These are phyloP conservation scores for Pararge aegeria DNA, from an alignment of 1,140 invertebrate species.

Conservation along the genomic window DNA sequence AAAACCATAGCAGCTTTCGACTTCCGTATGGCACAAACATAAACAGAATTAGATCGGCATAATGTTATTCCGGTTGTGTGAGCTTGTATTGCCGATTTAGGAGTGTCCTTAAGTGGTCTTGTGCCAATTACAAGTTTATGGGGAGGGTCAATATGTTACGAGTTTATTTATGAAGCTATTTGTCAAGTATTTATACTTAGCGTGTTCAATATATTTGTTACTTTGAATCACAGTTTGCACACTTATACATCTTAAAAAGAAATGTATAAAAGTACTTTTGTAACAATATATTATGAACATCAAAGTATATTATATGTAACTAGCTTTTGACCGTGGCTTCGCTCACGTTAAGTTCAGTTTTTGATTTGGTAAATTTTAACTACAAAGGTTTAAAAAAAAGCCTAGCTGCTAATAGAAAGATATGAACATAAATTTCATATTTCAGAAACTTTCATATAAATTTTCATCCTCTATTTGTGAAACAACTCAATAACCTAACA, in stretches of 20 bases:
- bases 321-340: too few species aligned
- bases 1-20: conserved; percentile 72
- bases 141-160: conserved; percentile 6
- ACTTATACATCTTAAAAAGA: background rate
- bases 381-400: too few species aligned
- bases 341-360: too few species aligned
- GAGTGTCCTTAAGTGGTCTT: conserved; percentile 45
- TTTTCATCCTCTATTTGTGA: too few species aligned
- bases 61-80: conserved; percentile 72
- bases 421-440: too few species aligned
- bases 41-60: conserved; percentile 73
- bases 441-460: too few species aligned
- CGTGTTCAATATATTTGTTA: background rate
- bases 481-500: too few species aligned
- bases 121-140: conserved; percentile 40
- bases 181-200: background rate
- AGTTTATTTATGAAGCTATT: background rate
- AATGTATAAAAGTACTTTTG: too few species aligned
- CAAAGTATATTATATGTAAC: too few species aligned
- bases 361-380: too few species aligned
- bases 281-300: too few species aligned
- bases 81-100: conserved; percentile 49
- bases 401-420: too few species aligned
- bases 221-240: background rate
- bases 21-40: conserved; percentile 72